A percentile compares a stretch with the other conserved stretches of the same genome.
Conservation (phyloP, 2,113 vertebrate species). For the Plotosus lineatus region DNA sequence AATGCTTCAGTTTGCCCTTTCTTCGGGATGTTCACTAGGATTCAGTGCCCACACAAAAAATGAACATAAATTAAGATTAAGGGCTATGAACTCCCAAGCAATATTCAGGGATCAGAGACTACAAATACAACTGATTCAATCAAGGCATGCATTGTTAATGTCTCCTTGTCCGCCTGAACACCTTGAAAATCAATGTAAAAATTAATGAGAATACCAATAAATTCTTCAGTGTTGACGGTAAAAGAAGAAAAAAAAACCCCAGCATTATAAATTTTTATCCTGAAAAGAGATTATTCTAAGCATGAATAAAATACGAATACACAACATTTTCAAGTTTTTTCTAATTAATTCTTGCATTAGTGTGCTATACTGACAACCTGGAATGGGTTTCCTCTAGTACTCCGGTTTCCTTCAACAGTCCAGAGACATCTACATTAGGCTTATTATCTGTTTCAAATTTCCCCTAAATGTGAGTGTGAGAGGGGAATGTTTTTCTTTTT, state of each 20-base stretch:
- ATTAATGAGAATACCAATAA: not conserved
- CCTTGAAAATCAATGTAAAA: not conserved
- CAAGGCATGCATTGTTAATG: conserved; percentile 9
- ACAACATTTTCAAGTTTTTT: not conserved
- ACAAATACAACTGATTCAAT: not conserved
- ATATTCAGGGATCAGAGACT: not conserved
- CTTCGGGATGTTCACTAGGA: not conserved
- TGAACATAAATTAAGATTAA: conserved; percentile 18
- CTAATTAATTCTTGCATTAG: not conserved
- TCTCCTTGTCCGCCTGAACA: not conserved
- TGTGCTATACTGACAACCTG: not conserved
- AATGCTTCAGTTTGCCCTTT: not conserved
- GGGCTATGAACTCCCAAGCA: no score
- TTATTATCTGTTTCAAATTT: no score
- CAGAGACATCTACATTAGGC: no score
- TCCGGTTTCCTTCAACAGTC: no score
- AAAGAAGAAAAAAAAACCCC: no score
- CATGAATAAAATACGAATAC: not conserved
- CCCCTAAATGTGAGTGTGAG: no score
- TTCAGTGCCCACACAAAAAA: not conserved
- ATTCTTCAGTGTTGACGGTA: not conserved
- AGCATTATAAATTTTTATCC: not conserved
- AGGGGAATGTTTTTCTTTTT: not conserved
- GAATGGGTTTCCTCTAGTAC: no score
- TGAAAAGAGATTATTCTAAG: not conserved